phyloP scores from a whole-genome alignment of 2,797 vertebrate genomes.

The Rhinella marina region DNA sequence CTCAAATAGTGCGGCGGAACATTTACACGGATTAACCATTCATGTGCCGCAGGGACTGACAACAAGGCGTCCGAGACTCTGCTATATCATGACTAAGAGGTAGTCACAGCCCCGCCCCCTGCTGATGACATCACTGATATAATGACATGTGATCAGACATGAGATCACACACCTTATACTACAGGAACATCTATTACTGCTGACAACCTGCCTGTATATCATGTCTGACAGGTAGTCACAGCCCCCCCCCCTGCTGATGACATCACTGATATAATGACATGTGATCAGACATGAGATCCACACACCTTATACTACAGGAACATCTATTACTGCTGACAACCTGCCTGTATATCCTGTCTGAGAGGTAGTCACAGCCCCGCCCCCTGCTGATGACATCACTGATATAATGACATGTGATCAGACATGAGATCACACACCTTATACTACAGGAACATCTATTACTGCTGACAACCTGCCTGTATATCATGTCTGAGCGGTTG shows the following conservation, averaged over 20 bases:
- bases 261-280: not conserved
- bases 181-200: not conserved
- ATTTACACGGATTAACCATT: constrained; percentile 14
- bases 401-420: too few species aligned
- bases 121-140: not conserved
- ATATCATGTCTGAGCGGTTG: too few species aligned
- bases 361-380: not conserved
- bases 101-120: not conserved
- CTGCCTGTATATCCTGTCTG: not conserved
- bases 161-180: too few species aligned
- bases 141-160: too few species aligned
- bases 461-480: too few species aligned
- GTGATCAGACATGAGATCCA: too few species aligned
- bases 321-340: not conserved
- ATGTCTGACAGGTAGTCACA: not conserved
- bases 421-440: too few species aligned
- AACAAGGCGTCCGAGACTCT: not conserved
- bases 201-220: not conserved
- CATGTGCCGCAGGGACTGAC: not conserved
- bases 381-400: too few species aligned
- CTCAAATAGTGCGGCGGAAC: not conserved
- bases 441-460: too few species aligned
- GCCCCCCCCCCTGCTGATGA: not conserved
- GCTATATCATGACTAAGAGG: not conserved
- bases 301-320: too few species aligned